Base-by-base conservation (phyloP, 2,888 invertebrate genomes). In the Stictocephala bisonia region DNA sequence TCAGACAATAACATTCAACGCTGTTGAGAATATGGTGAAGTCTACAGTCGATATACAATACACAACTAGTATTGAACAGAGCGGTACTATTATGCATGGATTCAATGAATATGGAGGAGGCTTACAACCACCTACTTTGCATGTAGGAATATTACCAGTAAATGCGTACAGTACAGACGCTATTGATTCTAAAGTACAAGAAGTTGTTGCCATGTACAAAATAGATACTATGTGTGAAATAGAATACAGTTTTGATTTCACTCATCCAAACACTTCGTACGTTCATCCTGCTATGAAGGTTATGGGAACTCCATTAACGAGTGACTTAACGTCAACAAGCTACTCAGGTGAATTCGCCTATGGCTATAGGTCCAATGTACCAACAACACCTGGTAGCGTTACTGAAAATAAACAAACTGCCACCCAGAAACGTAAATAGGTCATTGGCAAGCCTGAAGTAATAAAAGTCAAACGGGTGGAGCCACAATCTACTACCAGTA, bases 71-170 rank as follows among this genome's bases (percentile, higher is more conserved):
- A 60, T 60, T 20, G 60, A 60, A 40, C 60, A 60, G 24, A 24
- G 18, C 24, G 60, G 60, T 22, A 26, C 11, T 40, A 26, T 40
- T 2, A 40, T 60, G 1, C 40, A 60, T n/a, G 40, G 60, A 2
- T 40, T 60, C n/a, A 60, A 60, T 24, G 40, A 60, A 40, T 60
- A 60, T 11, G 60, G 15, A 1, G 60, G 60, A 11, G 40, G 40
- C 24, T n/a, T 22, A 13, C 35, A 40, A 40, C 60, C 60, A 20
- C 60, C 60, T 3, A n/a, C 56, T 29, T n/a, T 60, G n/a, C 60
- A 60, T 26, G 60, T 60, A 1, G 60, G 60, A 3, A 26, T 40
- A 6, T 22, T 60, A 13, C 60, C 60, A 3, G 60, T 60, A 22
- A 31, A 58, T 18, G 15, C 58, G n/a, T 58, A 31, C 22, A 20